Evolutionary conservation across 2,888 invertebrate genomes (phyloP), one percentile per base, ranked within the genome.

Genomic region (Cybosia mesomella): DNA sequence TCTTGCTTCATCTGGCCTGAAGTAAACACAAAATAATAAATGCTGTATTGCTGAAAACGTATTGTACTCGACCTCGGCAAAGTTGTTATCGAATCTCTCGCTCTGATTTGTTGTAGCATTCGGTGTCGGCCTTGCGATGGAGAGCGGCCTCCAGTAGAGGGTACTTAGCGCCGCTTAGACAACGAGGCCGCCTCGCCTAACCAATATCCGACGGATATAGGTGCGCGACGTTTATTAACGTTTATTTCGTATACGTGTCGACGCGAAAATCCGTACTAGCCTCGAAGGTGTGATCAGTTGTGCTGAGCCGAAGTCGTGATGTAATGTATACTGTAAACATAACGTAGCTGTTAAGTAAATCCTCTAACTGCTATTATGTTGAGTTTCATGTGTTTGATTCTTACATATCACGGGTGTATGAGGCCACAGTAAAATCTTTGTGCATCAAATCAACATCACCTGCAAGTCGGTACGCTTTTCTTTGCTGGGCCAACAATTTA

Each of bases 171-270:
- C 59, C 59, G 81, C 83, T 76, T 70, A 85, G 82, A 74, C 77
- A 76, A 71, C 88, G 89, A 89, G 90, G 91, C 82, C 83, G 68
- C 64, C 76, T 77, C 71, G 61, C 77, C 79, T 72, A 82, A 81
- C 85, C 86, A 87, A 91, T 90, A 91, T 89, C 88, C 87, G 85
- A 76, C 81, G 81, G 85, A 83, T 85, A 82, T 83, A 81, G 78
- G 77, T 74, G 77, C 74, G 70, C 72, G 68, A 36, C 67, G 68
- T 74, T 78, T 76, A 77, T 74, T 69, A 68, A 73, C 61, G 67
- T 62, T 70, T 21, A 60, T 76, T 72, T 43, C 22, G 32, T 66
- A 39, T 28, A 61, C 11, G 11, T 61, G 15, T 61, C 9, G 7
- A 58, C n/a, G n/a, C 34, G 21, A 11, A 21, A 34, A 21, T 34